These are phyloP conservation scores for Phalloptychus januarius DNA, from an alignment of 2,797 vertebrate species.

Conservation along the genomic window DNA sequence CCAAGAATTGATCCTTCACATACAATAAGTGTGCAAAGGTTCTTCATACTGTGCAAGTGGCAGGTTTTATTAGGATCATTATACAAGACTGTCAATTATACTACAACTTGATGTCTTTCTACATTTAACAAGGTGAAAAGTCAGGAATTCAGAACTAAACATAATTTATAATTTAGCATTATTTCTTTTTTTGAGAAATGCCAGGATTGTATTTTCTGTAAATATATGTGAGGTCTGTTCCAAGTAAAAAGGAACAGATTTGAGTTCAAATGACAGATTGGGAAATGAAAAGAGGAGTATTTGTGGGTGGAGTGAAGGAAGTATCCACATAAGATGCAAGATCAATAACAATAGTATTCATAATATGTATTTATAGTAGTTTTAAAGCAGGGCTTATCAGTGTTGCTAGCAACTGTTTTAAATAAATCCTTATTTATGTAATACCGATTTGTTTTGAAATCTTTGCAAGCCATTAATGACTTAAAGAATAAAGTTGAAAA, in stretches of 20 bases:
- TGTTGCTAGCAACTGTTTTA: background rate
- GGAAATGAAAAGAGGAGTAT: conserved; percentile 6
- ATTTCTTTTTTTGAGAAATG: background rate
- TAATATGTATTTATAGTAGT: background rate
- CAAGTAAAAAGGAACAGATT: background rate
- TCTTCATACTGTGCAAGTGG: conserved; percentile 14
- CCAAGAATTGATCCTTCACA: conserved; percentile 38
- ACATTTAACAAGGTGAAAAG: background rate
- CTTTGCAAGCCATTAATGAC: background rate
- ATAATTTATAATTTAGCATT: background rate
- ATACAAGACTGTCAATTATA: background rate
- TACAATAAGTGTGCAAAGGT: conserved; percentile 15
- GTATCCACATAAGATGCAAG: too few species aligned
- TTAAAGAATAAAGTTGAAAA: background rate
- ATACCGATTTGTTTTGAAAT: background rate
- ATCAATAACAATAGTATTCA: background rate
- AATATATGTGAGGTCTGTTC: background rate
- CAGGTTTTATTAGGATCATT: conserved; percentile 2
- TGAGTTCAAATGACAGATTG: background rate
- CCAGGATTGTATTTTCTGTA: background rate
- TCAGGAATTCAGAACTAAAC: background rate
- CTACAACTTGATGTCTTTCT: background rate
- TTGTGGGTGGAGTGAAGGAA: background rate
- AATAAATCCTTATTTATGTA: background rate
- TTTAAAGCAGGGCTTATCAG: background rate